These are phyloP conservation scores for Oncorhynchus tshawytscha DNA, from an alignment of 2,113 vertebrate genomes.

Conservation along the genomic window DNA sequence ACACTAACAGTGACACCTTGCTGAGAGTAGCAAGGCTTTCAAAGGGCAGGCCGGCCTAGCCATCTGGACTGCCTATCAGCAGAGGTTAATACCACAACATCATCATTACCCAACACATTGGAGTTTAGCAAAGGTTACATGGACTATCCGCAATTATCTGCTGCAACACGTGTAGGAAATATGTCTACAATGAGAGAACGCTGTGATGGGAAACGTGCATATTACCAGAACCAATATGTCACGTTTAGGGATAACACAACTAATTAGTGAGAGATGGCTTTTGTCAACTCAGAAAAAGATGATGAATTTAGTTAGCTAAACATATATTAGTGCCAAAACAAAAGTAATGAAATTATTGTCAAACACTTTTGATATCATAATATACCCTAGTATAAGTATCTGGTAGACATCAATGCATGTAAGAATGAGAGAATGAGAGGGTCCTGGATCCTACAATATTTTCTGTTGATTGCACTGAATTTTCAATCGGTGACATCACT, in stretches of 20 bases:
- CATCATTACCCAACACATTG: constrained; percentile 70
- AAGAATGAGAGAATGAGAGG: background rate
- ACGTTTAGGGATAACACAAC: too few species aligned
- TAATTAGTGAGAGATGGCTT: too few species aligned
- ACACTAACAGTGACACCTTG: constrained; percentile 45
- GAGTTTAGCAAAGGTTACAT: constrained; percentile 63
- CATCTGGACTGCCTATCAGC: constrained; percentile 70
- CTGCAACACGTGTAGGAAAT: constrained; percentile 38
- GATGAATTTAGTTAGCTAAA: too few species aligned
- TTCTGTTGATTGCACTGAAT: background rate
- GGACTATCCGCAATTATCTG: constrained; percentile 49
- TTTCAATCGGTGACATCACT: background rate
- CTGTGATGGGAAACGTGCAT: background rate
- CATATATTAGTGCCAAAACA: too few species aligned
- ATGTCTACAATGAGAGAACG: constrained; percentile 19
- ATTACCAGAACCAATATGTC: background rate
- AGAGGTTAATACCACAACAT: constrained; percentile 70
- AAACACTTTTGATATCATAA: too few species aligned
- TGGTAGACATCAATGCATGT: background rate
- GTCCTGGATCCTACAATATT: background rate
- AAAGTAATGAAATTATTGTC: too few species aligned
- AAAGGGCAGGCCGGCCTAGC: constrained; percentile 65
- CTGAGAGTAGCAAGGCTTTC: constrained; percentile 58
- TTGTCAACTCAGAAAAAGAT: too few species aligned
- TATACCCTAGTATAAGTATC: too few species aligned